Conservation (phyloP, 2,797 vertebrate genomes). For the Pangasius krempfi region DNA sequence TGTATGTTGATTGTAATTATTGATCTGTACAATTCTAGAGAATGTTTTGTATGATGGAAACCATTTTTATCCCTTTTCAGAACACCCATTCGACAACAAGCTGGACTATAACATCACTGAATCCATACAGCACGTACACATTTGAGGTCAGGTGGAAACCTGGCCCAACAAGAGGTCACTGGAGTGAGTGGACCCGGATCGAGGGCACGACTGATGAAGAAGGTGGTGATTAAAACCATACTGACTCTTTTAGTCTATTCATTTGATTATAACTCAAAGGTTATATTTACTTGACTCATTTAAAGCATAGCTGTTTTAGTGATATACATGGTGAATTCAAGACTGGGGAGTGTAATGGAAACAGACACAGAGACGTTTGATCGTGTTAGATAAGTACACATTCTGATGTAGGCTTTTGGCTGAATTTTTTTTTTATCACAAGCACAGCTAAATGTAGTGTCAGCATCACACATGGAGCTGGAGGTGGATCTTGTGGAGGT, state of each 20-base stretch:
- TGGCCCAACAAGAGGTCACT: conserved; percentile 70
- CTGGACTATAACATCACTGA: conserved; percentile 70
- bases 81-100: conserved; percentile 30
- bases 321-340: not conserved
- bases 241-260: not conserved
- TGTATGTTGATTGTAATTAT: not conserved
- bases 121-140: conserved; percentile 78
- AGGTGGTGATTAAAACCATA: conserved; percentile 69
- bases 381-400: conserved; percentile 46
- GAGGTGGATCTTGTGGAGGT: no score
- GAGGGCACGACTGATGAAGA: conserved; percentile 77
- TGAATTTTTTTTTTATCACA: conserved; percentile 23
- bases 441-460: not conserved
- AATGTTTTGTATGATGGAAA: not conserved
- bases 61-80: conserved; percentile 17
- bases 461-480: not conserved
- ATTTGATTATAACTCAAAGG: not conserved
- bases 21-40: not conserved
- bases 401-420: conserved; percentile 6
- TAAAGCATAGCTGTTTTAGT: not conserved
- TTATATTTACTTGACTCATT: conserved; percentile 1
- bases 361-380: conserved; percentile 24
- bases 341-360: conserved; percentile 31
- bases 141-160: conserved; percentile 83
- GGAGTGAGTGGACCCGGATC: conserved; percentile 83